phyloP scores from a whole-genome alignment of 2,113 vertebrate genomes.

The Chionodraco myersi region DNA sequence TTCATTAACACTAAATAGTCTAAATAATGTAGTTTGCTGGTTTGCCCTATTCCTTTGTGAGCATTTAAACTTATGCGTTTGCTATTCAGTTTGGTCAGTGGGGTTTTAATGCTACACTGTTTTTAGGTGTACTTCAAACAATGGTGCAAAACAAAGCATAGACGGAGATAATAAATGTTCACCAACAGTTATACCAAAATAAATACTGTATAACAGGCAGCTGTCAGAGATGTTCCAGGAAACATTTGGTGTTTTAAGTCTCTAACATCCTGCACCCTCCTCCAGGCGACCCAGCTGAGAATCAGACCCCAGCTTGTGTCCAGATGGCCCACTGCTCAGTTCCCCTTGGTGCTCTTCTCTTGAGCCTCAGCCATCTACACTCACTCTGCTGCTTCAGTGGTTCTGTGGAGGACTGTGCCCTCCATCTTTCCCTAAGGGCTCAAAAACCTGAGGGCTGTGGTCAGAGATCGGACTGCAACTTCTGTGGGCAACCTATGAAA shows the following conservation, averaged over 20 bases:
- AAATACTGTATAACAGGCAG: too few relatives aligned
- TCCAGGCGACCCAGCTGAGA: conserved; percentile 30
- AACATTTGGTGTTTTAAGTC: neutral
- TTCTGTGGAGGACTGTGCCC: neutral
- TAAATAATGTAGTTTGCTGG: too few relatives aligned
- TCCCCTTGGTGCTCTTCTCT: conserved; percentile 34
- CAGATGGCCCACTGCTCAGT: conserved; percentile 34
- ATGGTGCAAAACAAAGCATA: too few relatives aligned
- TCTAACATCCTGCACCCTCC: conserved; percentile 10
- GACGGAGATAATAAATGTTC: too few relatives aligned
- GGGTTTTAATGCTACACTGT: too few relatives aligned
- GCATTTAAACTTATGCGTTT: too few relatives aligned
- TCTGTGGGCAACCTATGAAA: neutral
- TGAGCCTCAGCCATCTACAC: conserved; percentile 27
- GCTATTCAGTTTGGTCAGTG: too few relatives aligned
- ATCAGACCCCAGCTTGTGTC: conserved; percentile 40
- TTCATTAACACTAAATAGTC: too few relatives aligned
- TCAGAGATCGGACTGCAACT: neutral
- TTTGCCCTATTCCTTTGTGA: too few relatives aligned
- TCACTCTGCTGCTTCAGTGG: conserved; percentile 30
- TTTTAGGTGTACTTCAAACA: too few relatives aligned
- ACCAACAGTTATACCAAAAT: too few relatives aligned
- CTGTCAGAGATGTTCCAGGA: neutral
- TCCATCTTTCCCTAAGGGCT: neutral
- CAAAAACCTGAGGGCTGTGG: conserved; percentile 2